These are phyloP conservation scores for Chymomyza procnemis DNA, from an alignment of 2,888 invertebrate genomes.

Conservation along the genomic window DNA sequence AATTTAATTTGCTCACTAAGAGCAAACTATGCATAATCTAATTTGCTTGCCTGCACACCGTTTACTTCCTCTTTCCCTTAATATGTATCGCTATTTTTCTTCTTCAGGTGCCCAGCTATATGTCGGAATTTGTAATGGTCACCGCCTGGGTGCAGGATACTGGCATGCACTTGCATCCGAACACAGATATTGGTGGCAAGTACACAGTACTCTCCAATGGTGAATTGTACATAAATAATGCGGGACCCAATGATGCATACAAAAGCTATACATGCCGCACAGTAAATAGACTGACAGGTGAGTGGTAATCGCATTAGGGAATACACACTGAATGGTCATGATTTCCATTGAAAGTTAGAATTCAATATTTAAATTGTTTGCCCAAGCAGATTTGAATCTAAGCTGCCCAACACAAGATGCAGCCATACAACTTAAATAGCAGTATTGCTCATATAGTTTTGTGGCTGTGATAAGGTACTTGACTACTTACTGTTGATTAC, in stretches of 20 bases:
- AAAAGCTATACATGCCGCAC: conserved; percentile 90
- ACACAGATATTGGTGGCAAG: conserved; percentile 86
- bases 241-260: conserved; percentile 87
- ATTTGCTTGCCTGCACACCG: conserved; percentile 35
- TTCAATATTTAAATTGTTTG: conserved; percentile 8
- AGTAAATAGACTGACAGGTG: conserved; percentile 87
- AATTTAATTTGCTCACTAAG: not conserved
- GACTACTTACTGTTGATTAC: too few species aligned
- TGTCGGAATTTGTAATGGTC: conserved; percentile 90
- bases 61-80: not conserved
- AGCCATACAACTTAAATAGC: not conserved
- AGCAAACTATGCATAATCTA: conserved; percentile 32
- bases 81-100: not conserved
- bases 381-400: not conserved
- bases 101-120: conserved; percentile 87
- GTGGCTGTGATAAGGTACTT: too few species aligned
- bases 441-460: too few species aligned
- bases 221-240: conserved; percentile 89
- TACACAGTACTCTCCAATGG: conserved; percentile 89
- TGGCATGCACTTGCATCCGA: conserved; percentile 87
- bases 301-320: conserved; percentile 58
- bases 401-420: conserved; percentile 43
- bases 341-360: conserved; percentile 19
- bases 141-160: conserved; percentile 94
- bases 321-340: not conserved